Percentiles rank a stretch among this genome's conserved stretches.
phyloP scores from a whole-genome alignment of 2,888 invertebrate species.

The Agriotes lineatus region DNA sequence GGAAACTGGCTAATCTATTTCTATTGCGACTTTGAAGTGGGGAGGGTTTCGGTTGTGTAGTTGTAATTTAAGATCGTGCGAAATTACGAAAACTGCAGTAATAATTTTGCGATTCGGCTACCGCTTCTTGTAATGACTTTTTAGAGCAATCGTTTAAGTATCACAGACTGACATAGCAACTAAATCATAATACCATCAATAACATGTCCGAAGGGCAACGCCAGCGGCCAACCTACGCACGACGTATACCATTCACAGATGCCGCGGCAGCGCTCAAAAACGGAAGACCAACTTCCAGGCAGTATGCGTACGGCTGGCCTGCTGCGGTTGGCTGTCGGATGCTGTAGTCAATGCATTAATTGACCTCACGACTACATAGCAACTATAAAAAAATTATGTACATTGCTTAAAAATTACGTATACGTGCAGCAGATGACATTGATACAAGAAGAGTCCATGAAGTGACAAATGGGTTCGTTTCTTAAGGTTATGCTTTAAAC shows the following conservation, averaged over 20 bases:
- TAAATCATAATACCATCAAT: conserved; percentile 53
- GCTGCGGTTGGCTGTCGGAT: conserved; percentile 23
- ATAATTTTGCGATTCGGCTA: conserved; percentile 40
- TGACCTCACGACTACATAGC: conserved; percentile 49
- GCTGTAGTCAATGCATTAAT: conserved; percentile 44
- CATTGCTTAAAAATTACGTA: conserved; percentile 56
- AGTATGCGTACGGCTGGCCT: neutral
- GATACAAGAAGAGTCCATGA: conserved; percentile 23
- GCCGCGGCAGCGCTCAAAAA: neutral
- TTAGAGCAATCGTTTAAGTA: conserved; percentile 64
- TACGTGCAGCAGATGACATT: conserved; percentile 49
- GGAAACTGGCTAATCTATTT: too few relatives aligned
- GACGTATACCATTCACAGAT: neutral
- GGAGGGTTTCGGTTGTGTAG: too few relatives aligned
- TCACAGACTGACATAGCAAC: conserved; percentile 68
- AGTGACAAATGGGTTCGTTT: neutral
- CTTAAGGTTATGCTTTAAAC: neutral
- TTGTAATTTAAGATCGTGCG: too few relatives aligned
- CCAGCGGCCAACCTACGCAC: neutral
- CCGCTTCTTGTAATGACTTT: conserved; percentile 57
- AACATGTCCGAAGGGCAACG: conserved; percentile 25
- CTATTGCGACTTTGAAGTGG: too few relatives aligned
- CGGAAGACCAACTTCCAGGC: conserved; percentile 5
- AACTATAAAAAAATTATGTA: conserved; percentile 59
- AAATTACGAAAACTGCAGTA: conserved; percentile 34